Evolutionary conservation across 2,113 vertebrate genomes (phyloP).

Genomic region (Anoura caudifer): DNA sequence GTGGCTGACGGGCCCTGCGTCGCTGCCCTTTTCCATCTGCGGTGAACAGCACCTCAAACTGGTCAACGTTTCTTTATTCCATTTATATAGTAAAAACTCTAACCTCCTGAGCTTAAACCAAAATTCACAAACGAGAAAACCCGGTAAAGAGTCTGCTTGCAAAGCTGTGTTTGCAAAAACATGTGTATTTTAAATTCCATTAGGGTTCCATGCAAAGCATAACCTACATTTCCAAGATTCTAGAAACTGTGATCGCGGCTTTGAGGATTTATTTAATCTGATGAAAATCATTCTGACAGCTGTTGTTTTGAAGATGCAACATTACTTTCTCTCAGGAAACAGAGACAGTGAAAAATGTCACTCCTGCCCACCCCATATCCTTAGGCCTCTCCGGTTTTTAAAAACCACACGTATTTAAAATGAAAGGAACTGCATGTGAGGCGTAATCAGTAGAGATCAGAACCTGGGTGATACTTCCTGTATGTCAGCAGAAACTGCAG

Average conservation of each 20-base stretch:
- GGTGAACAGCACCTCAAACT: background rate
- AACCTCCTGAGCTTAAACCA: constrained; percentile 16
- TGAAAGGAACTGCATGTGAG: constrained; percentile 6
- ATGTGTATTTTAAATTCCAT: constrained; percentile 53
- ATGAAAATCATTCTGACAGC: constrained; percentile 76
- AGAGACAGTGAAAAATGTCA: constrained; percentile 38
- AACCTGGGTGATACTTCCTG: background rate
- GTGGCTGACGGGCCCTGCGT: background rate
- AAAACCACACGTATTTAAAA: constrained; percentile 33
- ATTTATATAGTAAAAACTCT: background rate
- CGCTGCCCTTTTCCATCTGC: background rate
- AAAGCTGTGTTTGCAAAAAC: background rate
- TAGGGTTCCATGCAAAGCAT: constrained; percentile 47
- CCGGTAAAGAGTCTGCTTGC: background rate
- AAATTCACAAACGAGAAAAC: constrained; percentile 2
- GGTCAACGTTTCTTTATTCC: background rate
- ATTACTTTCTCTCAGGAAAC: constrained; percentile 63
- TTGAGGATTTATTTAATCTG: constrained; percentile 78
- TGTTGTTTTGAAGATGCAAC: constrained; percentile 75
- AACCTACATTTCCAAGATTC: constrained; percentile 71
- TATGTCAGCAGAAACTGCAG: background rate
- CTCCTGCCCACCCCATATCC: background rate
- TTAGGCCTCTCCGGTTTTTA: constrained; percentile 15
- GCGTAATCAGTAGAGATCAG: background rate
- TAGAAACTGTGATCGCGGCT: constrained; percentile 60